A percentile compares a stretch with the other conserved stretches of the same genome.
Conservation (phyloP, 2,113 vertebrate species). For the Oryzias celebensis region DNA sequence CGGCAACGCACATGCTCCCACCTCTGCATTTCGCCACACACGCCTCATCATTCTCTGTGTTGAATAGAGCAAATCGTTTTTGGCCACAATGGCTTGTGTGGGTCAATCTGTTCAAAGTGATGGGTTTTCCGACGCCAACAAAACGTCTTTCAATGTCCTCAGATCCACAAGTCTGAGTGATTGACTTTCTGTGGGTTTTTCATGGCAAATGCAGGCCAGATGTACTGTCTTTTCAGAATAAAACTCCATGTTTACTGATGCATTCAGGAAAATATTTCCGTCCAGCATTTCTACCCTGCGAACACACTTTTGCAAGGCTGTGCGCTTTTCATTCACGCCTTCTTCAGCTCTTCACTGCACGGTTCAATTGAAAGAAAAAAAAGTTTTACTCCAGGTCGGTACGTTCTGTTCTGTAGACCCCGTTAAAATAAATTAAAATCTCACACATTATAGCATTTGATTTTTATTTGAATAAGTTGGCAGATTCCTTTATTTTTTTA, state of each 20-base stretch:
- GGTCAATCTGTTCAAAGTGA: too few relatives aligned
- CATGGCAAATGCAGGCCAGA: conserved; percentile 17
- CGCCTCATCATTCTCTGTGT: not conserved
- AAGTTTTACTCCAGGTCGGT: conserved; percentile 16
- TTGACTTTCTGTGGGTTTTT: not conserved
- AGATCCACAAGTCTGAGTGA: not conserved
- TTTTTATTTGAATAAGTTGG: not conserved
- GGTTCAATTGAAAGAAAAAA: conserved; percentile 15
- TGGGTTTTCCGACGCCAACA: too few relatives aligned
- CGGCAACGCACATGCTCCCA: conserved; percentile 4
- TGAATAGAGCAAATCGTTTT: too few relatives aligned
- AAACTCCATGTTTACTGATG: conserved; percentile 7
- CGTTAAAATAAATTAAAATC: too few relatives aligned
- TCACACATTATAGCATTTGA: too few relatives aligned
- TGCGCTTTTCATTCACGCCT: conserved; percentile 31
- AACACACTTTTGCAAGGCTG: conserved; percentile 23
- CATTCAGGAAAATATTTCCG: not conserved
- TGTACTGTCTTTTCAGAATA: conserved; percentile 14
- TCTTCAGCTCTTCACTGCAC: not conserved
- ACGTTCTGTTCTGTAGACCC: conserved; percentile 18
- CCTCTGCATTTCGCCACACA: not conserved
- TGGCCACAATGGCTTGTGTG: too few relatives aligned
- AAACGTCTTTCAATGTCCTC: too few relatives aligned
- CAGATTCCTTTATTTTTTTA: not conserved
- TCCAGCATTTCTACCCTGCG: conserved; percentile 1